phyloP scores from a whole-genome alignment of 92 coral and sea anemone genomes.

The Heliopora coerulea region DNA sequence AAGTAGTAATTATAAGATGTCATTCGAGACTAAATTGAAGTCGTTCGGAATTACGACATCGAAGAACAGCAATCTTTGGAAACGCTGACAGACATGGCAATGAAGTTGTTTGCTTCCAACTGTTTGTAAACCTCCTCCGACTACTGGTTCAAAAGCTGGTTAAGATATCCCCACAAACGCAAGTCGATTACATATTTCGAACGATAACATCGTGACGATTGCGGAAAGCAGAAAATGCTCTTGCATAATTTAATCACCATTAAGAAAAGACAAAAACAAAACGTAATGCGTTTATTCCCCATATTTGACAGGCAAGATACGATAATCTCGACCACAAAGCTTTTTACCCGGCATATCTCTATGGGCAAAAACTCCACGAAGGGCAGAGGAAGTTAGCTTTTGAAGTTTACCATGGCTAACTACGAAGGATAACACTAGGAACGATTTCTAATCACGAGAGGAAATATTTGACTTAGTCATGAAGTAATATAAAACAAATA shows the following conservation, averaged over 20 bases:
- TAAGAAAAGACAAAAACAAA: background rate
- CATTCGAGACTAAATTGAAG: background rate
- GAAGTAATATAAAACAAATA: slow-evolving; percentile 23
- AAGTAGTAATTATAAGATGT: background rate
- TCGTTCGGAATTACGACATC: background rate
- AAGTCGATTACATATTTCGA: background rate
- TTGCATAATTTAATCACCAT: slow-evolving; percentile 23
- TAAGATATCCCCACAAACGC: slow-evolving; percentile 10
- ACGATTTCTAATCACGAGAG: slow-evolving; percentile 37
- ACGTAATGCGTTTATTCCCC: background rate
- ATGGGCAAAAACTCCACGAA: background rate
- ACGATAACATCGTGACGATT: slow-evolving; percentile 16
- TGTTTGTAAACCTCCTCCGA: background rate
- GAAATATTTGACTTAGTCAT: slow-evolving; percentile 35
- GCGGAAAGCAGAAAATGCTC: background rate
- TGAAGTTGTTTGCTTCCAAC: background rate
- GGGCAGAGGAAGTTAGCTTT: background rate
- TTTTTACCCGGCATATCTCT: no score
- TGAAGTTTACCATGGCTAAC: background rate
- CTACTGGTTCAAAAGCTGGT: slow-evolving; percentile 4
- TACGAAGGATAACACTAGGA: slow-evolving; percentile 17
- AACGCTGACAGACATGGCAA: slow-evolving; percentile 25
- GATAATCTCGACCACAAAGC: background rate
- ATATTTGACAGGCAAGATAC: background rate
- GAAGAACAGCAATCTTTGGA: background rate